phyloP scores from a whole-genome alignment of 2,888 invertebrate genomes.

The Leptodirus hochenwartii region DNA sequence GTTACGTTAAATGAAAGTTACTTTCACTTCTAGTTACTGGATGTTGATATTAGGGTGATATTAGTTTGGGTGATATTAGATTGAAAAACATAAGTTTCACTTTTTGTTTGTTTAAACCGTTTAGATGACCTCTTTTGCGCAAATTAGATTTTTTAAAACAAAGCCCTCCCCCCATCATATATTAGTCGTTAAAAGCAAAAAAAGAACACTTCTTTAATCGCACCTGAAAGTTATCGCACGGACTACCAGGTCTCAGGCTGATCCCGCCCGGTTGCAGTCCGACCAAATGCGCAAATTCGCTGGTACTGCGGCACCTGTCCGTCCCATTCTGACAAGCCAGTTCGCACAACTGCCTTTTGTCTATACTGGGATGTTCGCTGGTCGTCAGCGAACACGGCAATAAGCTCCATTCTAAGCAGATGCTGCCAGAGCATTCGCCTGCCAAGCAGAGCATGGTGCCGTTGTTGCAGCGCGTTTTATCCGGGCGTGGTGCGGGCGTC shows the following conservation, averaged over 20 bases:
- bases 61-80: too few species aligned
- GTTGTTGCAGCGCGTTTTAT: constrained; percentile 92
- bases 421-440: constrained; percentile 88
- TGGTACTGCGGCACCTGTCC: constrained; percentile 69
- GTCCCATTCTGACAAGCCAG: constrained; percentile 88
- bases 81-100: too few species aligned
- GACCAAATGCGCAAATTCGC: constrained; percentile 59
- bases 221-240: constrained; percentile 97
- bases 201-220: too few species aligned
- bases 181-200: too few species aligned
- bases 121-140: too few species aligned
- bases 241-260: constrained; percentile 83
- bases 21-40: too few species aligned
- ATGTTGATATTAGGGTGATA: too few species aligned
- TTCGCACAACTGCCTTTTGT: constrained; percentile 81
- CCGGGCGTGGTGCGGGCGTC: constrained; percentile 54
- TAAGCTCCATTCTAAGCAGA: constrained; percentile 88
- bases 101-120: too few species aligned
- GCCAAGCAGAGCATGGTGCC: constrained; percentile 72
- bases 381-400: constrained; percentile 89
- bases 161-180: too few species aligned
- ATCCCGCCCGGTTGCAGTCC: constrained; percentile 66
- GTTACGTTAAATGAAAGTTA: too few species aligned
- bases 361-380: constrained; percentile 51
- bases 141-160: too few species aligned